Conservation (phyloP, 64 coral and sea anemone species). For the Actinia equina region DNA sequence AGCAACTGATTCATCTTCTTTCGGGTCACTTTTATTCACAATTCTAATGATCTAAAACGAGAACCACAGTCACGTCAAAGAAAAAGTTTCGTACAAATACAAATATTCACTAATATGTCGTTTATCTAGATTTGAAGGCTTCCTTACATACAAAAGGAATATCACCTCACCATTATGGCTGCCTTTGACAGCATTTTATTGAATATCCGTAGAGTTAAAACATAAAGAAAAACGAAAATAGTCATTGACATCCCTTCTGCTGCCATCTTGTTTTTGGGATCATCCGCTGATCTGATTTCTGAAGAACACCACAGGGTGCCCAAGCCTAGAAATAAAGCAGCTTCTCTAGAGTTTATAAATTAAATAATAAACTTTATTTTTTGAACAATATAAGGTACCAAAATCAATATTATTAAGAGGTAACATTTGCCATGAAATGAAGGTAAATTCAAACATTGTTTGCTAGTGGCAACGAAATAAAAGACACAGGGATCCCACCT, state of each 20-base stretch:
- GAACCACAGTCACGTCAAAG: neutral
- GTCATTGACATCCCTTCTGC: conserved; percentile 16
- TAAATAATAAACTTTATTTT: too few species aligned
- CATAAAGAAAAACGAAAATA: neutral
- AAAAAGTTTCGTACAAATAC: too few species aligned
- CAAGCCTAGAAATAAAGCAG: neutral
- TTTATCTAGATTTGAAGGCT: neutral
- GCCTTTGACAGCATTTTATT: neutral
- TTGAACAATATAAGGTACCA: too few species aligned
- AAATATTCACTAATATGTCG: too few species aligned
- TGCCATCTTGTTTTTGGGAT: neutral
- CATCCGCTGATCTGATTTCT: neutral
- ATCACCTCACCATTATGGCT: neutral
- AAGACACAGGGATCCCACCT: too few species aligned
- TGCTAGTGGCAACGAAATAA: too few species aligned
- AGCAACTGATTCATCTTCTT: neutral
- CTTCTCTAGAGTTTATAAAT: too few species aligned
- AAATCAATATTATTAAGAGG: too few species aligned
- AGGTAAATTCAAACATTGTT: too few species aligned
- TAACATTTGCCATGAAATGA: too few species aligned
- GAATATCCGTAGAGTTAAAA: neutral
- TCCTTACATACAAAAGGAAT: neutral
- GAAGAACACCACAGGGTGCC: neutral
- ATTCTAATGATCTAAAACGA: neutral
- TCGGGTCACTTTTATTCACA: neutral